These are phyloP conservation scores for Morelia viridis DNA, from an alignment of 2,797 vertebrate species.

Conservation along the genomic window DNA sequence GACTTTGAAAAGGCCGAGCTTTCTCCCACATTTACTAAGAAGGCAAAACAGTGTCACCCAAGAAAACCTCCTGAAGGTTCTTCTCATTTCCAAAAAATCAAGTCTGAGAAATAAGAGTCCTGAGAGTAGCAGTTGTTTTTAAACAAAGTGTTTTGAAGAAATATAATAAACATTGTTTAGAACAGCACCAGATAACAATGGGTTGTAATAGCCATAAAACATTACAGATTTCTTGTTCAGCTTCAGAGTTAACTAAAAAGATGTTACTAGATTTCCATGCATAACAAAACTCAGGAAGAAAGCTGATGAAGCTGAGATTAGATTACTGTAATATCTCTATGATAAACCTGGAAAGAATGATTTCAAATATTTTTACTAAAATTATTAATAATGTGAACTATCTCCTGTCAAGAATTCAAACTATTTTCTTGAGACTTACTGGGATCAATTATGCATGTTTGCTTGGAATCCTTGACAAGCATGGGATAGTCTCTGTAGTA, in stretches of 20 bases:
- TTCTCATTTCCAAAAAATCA: not conserved
- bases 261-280: not conserved
- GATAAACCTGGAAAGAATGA: not conserved
- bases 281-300: not conserved
- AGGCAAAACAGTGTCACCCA: not conserved
- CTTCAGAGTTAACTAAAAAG: not conserved
- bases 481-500: slow-evolving; percentile 95
- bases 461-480: slow-evolving; percentile 83
- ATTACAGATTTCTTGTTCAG: not conserved
- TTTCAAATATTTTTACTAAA: not conserved
- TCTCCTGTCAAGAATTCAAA: not conserved
- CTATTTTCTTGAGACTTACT: slow-evolving; percentile 72
- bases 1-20: not conserved
- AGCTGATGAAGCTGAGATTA: not conserved
- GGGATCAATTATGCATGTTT: slow-evolving; percentile 85
- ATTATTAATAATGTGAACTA: not conserved
- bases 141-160: not conserved
- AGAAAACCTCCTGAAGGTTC: not conserved
- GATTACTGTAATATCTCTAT: not conserved
- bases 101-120: not conserved
- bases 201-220: not conserved
- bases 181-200: not conserved
- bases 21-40: not conserved
- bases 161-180: not conserved
- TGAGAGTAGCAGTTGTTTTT: not conserved